Evolutionary conservation across 1,140 invertebrate genomes (phyloP), one percentile per base, ranked within the genome.

Genomic region (Macrobrachium nipponense): DNA sequence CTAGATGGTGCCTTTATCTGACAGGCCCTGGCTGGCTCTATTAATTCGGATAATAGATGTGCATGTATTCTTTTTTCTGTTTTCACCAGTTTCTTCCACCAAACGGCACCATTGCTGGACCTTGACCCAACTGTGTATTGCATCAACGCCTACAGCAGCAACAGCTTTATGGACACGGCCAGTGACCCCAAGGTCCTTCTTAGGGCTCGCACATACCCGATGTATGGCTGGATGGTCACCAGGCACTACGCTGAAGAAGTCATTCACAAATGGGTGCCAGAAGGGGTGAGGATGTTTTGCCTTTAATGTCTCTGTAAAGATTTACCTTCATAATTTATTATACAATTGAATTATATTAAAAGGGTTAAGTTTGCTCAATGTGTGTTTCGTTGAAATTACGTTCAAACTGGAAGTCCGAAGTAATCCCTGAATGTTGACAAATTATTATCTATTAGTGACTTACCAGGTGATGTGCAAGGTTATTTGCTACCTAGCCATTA

Each of bases 131-230:
- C 66, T 43, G 77, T 86, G 17, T 80, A 17, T 36, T 79, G 76
- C 77, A 23, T 86, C 68, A 86, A 86, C 68, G 83, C 83, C 68
- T 86, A 62, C 77, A 86, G 70, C 59, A 86, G 83, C 70, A 80
- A 86, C 77, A 86, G 83, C 66, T 86, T 73, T 60, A 36, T 6
- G 2, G 83, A 80, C 59, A 86, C 83, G 0, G 83, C 83, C 51
- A 80, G 58, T 8, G 83, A 86, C 59, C 76, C 83, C 8, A n/a
- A 70, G 11, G 66, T 73, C 36, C 77, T 86, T 23, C 68, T 86
- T 36, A 80, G 83, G 27, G 83, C 83, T 7, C 18, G 83, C 14
- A 75, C 76, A n/a, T 86, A 86, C 68, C 83, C 83, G 2, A 86
- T 86, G 83, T 86, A 86, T 51, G 83, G 83, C 10, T 86, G 83